Evolutionary conservation across 2,888 invertebrate species (phyloP).

Genomic region (Chelonus formosanus): DNA sequence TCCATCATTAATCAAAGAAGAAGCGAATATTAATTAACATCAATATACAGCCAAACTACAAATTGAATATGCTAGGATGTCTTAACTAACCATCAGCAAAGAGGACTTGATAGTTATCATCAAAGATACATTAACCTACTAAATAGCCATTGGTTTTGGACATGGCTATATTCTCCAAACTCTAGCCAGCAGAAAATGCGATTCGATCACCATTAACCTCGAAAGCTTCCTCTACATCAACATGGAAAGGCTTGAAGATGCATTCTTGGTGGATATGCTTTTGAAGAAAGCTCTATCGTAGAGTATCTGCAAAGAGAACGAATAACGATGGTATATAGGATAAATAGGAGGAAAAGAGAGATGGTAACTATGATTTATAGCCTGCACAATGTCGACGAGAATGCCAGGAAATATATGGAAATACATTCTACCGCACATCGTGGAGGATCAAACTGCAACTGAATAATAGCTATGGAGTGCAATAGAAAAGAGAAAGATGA

Average conservation of each 20-base stretch:
- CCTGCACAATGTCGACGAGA: slow-evolving; percentile 30
- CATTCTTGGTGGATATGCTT: no score
- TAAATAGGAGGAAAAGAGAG: slow-evolving; percentile 1
- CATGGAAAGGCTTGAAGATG: no score
- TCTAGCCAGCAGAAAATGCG: slow-evolving; percentile 31
- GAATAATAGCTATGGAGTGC: slow-evolving; percentile 5
- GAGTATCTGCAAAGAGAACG: no score
- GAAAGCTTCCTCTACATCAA: background rate
- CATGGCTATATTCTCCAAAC: background rate
- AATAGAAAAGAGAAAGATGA: background rate
- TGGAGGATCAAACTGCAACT: slow-evolving; percentile 26
- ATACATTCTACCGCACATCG: slow-evolving; percentile 44
- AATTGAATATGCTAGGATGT: background rate
- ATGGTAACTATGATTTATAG: slow-evolving; percentile 35
- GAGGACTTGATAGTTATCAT: background rate
- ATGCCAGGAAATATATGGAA: slow-evolving; percentile 47
- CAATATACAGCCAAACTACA: background rate
- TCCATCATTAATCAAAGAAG: no score
- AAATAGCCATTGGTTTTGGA: background rate
- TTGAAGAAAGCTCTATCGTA: no score
- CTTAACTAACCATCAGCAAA: background rate
- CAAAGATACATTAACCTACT: slow-evolving; percentile 1
- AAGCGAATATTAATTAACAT: no score
- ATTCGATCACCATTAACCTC: slow-evolving; percentile 40
- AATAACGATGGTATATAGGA: no score